Base-by-base conservation (phyloP, 2,113 vertebrate species). In the Acrocephalus arundinaceus region DNA sequence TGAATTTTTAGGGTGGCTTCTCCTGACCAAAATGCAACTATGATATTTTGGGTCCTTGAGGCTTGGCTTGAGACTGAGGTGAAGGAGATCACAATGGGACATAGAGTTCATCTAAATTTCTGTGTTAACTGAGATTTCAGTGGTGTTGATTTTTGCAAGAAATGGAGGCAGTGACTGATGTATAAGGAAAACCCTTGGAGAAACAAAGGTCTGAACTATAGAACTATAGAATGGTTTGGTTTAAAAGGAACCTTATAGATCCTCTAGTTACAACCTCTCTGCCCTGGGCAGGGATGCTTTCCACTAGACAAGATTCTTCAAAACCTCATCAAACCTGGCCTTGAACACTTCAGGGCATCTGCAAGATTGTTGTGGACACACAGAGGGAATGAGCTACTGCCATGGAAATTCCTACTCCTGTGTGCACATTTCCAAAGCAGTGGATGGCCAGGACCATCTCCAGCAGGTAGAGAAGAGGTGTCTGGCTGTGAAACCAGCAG, bases 361-460 rank as follows among this genome's bases (percentile, higher is more conserved):
- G 2, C 0, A 2, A 54, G 28, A 18, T 6, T 21, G 2, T 10
- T 77, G 20, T 52, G 28, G 28, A 73, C 41, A 46, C 41, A 62
- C 3, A 2, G 23, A 8, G 20, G 10, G 21, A 74, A 74, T 2
- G 15, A 23, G 13, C 46, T 68, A 5, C 33, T 81, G 55, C 48
- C 0, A 0, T 6, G 20, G 61, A 65, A 73, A 61, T 22, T 35
- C 43, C 11, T 6, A 16, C 15, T 81, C 51, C 15, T 0, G 0
- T 15, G 11, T 1, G 5, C 20, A 8, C 1, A 0, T 66, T 91
- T 62, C 57, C 85, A 94, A 74, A 70, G 49, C 52, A 33, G 31
- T 7, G 16, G 31, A 7, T 4, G 27, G 61, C 39, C 3, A 6
- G 46, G 66, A 30, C 8, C 1, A 5, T 61, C 1, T 2, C 2